Evolutionary conservation across 2,113 vertebrate species (phyloP).

Genomic region (Malaclemys terrapin): DNA sequence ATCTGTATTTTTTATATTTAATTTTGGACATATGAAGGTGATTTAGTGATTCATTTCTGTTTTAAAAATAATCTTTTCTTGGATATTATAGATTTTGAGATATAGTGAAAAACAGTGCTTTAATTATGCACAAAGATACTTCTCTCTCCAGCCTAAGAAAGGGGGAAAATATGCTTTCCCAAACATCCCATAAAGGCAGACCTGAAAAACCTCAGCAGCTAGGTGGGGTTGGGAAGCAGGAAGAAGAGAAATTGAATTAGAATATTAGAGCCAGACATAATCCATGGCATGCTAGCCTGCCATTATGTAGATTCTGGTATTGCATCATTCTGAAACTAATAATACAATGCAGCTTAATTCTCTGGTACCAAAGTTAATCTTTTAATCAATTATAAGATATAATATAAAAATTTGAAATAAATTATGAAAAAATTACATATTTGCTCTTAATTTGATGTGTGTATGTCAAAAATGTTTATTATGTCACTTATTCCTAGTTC

Average conservation of each 20-base stretch:
- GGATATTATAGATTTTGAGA: not conserved
- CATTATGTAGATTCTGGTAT: not conserved
- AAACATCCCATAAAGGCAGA: not conserved
- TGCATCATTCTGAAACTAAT: slow-evolving; percentile 1
- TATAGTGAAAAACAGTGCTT: not conserved
- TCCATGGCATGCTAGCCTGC: not conserved
- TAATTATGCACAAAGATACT: not conserved
- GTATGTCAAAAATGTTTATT: not conserved
- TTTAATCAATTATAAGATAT: slow-evolving; percentile 17
- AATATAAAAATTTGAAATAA: not conserved
- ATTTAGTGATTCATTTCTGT: not conserved
- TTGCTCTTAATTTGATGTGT: not conserved
- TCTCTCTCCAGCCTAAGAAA: not conserved
- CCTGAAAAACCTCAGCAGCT: not conserved
- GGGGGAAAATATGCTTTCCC: not conserved
- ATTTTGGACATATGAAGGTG: not conserved
- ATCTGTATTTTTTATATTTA: not conserved
- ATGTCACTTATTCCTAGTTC: not conserved
- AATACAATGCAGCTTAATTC: not conserved
- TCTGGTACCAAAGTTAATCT: not conserved
- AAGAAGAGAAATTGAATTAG: slow-evolving; percentile 25
- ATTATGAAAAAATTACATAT: not conserved
- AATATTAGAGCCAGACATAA: not conserved
- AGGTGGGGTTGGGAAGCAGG: not conserved
- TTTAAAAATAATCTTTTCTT: not conserved